Percentiles rank a stretch among this genome's conserved stretches.
These are phyloP conservation scores for Xestia sexstrigata DNA, from an alignment of 2,888 invertebrate genomes.

Conservation along the genomic window DNA sequence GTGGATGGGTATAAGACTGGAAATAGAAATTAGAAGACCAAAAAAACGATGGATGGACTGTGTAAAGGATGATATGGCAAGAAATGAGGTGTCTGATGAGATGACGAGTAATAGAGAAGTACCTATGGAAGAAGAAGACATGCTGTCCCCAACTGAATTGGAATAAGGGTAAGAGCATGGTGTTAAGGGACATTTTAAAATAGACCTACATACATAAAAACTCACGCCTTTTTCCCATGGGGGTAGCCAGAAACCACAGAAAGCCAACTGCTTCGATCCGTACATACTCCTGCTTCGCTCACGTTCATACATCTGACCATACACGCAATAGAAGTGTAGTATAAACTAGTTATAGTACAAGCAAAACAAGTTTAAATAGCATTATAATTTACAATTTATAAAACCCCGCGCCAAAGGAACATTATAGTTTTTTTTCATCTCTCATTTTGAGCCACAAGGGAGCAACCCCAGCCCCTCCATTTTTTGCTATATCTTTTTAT, in stretches of 20 bases:
- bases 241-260: not conserved
- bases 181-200: not conserved
- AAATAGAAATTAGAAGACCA: no score
- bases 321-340: not conserved
- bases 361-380: not conserved
- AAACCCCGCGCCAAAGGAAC: conserved; percentile 34
- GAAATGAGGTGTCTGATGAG: no score
- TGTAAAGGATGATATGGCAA: no score
- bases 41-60: no score
- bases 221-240: not conserved
- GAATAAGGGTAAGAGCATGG: not conserved
- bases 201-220: not conserved
- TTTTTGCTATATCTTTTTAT: conserved; percentile 61
- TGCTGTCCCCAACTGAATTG: no score
- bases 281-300: not conserved
- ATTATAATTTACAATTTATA: conserved; percentile 12
- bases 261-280: not conserved
- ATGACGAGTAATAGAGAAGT: no score
- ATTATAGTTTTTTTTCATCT: conserved; percentile 45
- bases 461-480: conserved; percentile 66
- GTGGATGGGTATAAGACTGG: no score
- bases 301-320: not conserved
- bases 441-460: conserved; percentile 60
- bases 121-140: no score
- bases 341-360: not conserved